Evolutionary conservation across 2,888 invertebrate species (phyloP).

Genomic region (Dromius quadrimaculatus): DNA sequence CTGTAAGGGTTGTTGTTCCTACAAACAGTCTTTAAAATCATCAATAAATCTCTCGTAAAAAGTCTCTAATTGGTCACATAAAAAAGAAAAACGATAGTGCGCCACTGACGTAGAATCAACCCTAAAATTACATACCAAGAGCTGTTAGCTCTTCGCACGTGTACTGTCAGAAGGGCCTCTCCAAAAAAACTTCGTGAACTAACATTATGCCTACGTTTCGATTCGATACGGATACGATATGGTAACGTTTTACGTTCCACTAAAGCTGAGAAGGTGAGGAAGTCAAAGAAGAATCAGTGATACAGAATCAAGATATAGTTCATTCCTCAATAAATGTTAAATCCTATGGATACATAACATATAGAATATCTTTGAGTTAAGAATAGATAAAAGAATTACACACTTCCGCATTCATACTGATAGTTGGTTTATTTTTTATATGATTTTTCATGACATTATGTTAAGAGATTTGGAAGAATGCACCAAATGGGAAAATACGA

Average conservation of each 20-base stretch:
- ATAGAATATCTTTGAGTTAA: too few species aligned
- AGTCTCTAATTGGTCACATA: neutral
- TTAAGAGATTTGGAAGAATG: too few species aligned
- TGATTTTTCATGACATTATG: too few species aligned
- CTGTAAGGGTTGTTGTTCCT: too few species aligned
- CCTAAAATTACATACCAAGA: conserved; percentile 9
- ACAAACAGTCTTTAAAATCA: conserved; percentile 18
- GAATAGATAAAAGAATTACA: too few species aligned
- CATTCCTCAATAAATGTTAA: too few species aligned
- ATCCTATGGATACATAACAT: too few species aligned
- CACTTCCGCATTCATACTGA: too few species aligned
- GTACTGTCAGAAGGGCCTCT: conserved; percentile 2
- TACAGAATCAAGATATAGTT: too few species aligned
- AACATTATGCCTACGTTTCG: neutral
- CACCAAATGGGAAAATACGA: too few species aligned
- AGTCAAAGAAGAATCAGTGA: neutral
- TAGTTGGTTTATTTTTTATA: too few species aligned
- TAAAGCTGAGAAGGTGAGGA: neutral
- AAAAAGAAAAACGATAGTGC: conserved; percentile 4
- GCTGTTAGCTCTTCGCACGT: conserved; percentile 23
- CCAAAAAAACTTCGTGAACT: conserved; percentile 5
- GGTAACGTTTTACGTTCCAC: conserved; percentile 12
- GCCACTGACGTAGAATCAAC: conserved; percentile 2
- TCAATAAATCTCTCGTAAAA: conserved; percentile 5
- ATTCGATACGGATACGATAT: conserved; percentile 13